These are phyloP conservation scores for Anthoptus insignis DNA, from an alignment of 2,888 invertebrate genomes.

Conservation along the genomic window DNA sequence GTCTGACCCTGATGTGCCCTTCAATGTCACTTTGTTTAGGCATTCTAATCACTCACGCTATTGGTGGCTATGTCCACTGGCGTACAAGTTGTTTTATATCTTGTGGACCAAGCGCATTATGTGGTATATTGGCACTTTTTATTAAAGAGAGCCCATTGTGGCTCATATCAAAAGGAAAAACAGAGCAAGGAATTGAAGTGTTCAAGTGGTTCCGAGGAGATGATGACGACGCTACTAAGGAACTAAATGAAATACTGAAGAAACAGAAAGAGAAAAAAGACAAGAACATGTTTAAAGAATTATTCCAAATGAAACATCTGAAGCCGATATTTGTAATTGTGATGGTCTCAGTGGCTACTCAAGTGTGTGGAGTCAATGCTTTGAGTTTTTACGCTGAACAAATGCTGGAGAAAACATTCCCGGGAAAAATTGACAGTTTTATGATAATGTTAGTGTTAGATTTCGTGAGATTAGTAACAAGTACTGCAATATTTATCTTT, in stretches of 20 bases:
- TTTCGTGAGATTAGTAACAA: constrained; percentile 53
- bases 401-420: constrained; percentile 60
- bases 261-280: constrained; percentile 51
- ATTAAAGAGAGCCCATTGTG: constrained; percentile 68
- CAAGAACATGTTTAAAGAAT: constrained; percentile 49
- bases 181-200: constrained; percentile 55
- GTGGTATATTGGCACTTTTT: constrained; percentile 53
- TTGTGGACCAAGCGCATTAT: constrained; percentile 53
- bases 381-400: constrained; percentile 62
- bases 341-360: constrained; percentile 56
- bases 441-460: constrained; percentile 62
- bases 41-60: constrained; percentile 55
- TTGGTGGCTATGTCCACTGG: constrained; percentile 61
- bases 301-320: constrained; percentile 52
- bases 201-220: constrained; percentile 62
- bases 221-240: constrained; percentile 55
- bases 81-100: constrained; percentile 56
- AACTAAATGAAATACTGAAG: constrained; percentile 57
- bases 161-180: constrained; percentile 62
- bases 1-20: constrained; percentile 55
- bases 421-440: constrained; percentile 57
- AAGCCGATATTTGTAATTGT: constrained; percentile 58
- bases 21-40: constrained; percentile 57
- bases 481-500: constrained; percentile 52
- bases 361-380: constrained; percentile 63